These are phyloP conservation scores for Asteroscopus sphinx DNA, from an alignment of 2,888 invertebrate species.

Conservation along the genomic window DNA sequence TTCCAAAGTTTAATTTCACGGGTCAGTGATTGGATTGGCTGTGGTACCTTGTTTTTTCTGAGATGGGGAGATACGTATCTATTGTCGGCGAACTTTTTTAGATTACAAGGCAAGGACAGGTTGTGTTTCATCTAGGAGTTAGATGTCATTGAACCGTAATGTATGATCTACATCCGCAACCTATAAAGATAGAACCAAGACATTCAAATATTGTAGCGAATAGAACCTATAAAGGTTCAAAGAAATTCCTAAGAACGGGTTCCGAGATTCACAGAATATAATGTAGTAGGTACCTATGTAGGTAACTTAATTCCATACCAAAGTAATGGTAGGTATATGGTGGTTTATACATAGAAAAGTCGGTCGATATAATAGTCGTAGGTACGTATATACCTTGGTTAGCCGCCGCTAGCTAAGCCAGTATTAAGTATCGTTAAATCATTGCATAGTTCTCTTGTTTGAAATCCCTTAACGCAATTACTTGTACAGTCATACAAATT, in stretches of 20 bases:
- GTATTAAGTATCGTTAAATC: conserved; percentile 30
- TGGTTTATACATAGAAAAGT: conserved; percentile 3
- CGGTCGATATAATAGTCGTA: conserved; percentile 9
- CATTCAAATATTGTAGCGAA: no score
- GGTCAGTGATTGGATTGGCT: conserved; percentile 39
- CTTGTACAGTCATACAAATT: conserved; percentile 33
- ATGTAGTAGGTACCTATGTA: no score
- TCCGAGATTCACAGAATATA: conserved; percentile 3
- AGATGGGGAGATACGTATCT: conserved; percentile 25
- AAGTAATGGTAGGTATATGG: no score
- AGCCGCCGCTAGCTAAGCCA: conserved; percentile 2
- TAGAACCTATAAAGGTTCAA: conserved; percentile 16
- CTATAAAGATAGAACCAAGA: no score
- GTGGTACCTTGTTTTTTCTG: conserved; percentile 30
- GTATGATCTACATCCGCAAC: no score
- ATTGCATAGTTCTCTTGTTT: conserved; percentile 21
- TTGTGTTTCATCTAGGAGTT: conserved; percentile 13
- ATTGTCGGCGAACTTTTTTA: conserved; percentile 32
- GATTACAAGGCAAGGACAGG: conserved; percentile 10
- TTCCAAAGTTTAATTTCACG: conserved; percentile 48
- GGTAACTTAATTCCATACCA: conserved; percentile 3
- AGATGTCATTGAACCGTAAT: conserved; percentile 5
- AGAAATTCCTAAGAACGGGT: conserved; percentile 20
- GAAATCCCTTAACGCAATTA: conserved; percentile 51
- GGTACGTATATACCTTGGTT: no score